These are phyloP conservation scores for Oncorhynchus clarkii DNA, from an alignment of 2,113 vertebrate genomes.

Conservation along the genomic window DNA sequence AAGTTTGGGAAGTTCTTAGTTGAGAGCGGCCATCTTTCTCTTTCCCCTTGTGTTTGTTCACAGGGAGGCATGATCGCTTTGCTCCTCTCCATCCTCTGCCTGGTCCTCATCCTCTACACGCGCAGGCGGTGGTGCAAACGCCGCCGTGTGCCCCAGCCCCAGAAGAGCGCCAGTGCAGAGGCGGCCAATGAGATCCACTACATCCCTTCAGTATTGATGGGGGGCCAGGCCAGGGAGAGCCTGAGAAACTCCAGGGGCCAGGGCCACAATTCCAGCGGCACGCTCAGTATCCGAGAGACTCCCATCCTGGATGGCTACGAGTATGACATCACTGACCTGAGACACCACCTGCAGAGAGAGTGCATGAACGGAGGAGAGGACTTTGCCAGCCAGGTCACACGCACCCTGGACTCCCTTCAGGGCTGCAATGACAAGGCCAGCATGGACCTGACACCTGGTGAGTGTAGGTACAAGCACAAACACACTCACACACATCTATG, in stretches of 20 bases:
- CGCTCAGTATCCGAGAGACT: conserved; percentile 95
- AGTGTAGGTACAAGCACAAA: conserved; percentile 30
- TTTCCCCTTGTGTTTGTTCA: conserved; percentile 1
- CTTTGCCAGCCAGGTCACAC: conserved; percentile 93
- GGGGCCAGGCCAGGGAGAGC: conserved; percentile 93
- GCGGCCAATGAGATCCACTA: conserved; percentile 99
- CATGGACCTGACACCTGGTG: conserved; percentile 95
- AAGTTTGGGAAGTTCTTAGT: no score
- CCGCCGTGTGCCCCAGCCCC: conserved; percentile 93
- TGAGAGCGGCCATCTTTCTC: background rate
- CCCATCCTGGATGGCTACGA: conserved; percentile 97
- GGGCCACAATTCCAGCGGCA: conserved; percentile 93
- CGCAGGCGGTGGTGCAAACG: conserved; percentile 96
- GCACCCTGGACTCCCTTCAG: conserved; percentile 93
- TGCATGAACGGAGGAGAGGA: conserved; percentile 98
- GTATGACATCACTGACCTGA: conserved; percentile 94
- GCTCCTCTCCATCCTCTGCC: conserved; percentile 92
- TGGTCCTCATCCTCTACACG: conserved; percentile 96
- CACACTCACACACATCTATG: background rate
- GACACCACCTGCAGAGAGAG: conserved; percentile 94
- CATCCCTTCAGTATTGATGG: conserved; percentile 95
- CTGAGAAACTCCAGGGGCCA: conserved; percentile 92
- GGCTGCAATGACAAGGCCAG: conserved; percentile 93
- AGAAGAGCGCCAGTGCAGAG: conserved; percentile 96
- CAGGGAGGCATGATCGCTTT: conserved; percentile 98